Evolutionary conservation across 2,888 invertebrate species (phyloP), one percentile per base, ranked within the genome.

Genomic region (Cosmia pyralina): DNA sequence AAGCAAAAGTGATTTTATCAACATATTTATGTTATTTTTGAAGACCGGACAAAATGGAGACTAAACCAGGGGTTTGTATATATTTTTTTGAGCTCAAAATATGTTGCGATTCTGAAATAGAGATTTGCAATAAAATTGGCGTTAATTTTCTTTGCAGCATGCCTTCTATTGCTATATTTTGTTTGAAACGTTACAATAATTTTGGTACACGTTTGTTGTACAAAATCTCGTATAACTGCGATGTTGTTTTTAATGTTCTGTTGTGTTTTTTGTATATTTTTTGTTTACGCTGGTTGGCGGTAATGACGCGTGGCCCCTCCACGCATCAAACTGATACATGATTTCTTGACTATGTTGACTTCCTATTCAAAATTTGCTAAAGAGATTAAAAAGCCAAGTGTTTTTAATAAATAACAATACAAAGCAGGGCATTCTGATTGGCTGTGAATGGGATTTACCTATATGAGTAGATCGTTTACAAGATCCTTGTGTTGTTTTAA

Each of bases 21-120:
- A 75, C 55, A 80, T 72, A 72, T 28, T 28, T 72, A 86, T 83
- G 80, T 67, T 72, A 83, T 72, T 72, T 68, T 73, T 74, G 63
- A 74, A 70, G 52, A 69, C n/a, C 69, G 75, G 72, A 75, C 82
- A 87, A 81, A 71, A 90, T 92, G 91, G 90, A 92, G 82, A 83
- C 79, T 65, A 93, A 92, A 89, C 57, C 88, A 17, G 88, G 71
- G 93, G 93, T 93, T 85, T 69, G 92, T 93, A 90, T 93, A 90
- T 83, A 64, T 60, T 63, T 72, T 52, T 64, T 67, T 75, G 0
- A 34, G 69, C 13, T 41, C 28, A 8, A 50, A 38, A 13, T 38
- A 50, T 74, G 41, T 70, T 72, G 77, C 77, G 65, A 78, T 74
- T 76, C 19, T 66, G 17, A 19, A 78, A 75, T 53, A 80, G 85